Evolutionary conservation across 2,113 vertebrate genomes (phyloP).

Genomic region (Oncorhynchus gorbuscha): DNA sequence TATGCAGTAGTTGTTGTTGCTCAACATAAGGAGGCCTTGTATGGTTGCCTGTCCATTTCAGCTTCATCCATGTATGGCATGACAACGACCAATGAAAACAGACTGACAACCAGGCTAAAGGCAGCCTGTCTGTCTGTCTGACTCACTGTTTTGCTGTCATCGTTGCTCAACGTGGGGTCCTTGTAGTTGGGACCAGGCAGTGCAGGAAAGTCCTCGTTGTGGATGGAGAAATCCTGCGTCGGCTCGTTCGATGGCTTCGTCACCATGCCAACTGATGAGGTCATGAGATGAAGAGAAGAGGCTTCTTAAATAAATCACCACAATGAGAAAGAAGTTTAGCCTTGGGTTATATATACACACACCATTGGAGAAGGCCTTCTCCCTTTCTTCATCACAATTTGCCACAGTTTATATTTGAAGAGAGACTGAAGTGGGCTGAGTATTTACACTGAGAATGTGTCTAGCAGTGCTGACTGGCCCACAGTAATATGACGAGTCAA

Average conservation of each 20-base stretch:
- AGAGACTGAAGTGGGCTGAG: neutral
- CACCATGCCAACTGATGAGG: slow-evolving; percentile 93
- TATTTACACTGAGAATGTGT: no score
- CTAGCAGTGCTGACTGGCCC: no score
- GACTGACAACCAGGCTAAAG: no score
- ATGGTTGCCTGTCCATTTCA: no score
- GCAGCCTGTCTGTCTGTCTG: neutral
- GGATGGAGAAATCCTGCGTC: slow-evolving; percentile 99
- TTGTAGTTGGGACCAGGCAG: slow-evolving; percentile 98
- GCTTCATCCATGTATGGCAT: no score
- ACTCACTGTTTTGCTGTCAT: slow-evolving; percentile 98
- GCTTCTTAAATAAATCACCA: neutral
- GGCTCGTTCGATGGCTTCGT: slow-evolving; percentile 98
- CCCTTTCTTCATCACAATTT: neutral
- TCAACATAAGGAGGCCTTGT: neutral
- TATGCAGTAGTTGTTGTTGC: neutral
- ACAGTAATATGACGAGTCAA: neutral
- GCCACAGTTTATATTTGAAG: neutral
- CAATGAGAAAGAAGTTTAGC: slow-evolving; percentile 1
- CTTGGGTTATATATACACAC: neutral
- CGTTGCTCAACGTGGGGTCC: slow-evolving; percentile 93
- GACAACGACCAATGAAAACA: no score
- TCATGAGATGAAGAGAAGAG: slow-evolving; percentile 6
- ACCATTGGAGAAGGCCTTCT: neutral
- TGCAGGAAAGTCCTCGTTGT: slow-evolving; percentile 99